Base-by-base conservation (phyloP, 2,888 invertebrate genomes). In the Andrena fulva region DNA sequence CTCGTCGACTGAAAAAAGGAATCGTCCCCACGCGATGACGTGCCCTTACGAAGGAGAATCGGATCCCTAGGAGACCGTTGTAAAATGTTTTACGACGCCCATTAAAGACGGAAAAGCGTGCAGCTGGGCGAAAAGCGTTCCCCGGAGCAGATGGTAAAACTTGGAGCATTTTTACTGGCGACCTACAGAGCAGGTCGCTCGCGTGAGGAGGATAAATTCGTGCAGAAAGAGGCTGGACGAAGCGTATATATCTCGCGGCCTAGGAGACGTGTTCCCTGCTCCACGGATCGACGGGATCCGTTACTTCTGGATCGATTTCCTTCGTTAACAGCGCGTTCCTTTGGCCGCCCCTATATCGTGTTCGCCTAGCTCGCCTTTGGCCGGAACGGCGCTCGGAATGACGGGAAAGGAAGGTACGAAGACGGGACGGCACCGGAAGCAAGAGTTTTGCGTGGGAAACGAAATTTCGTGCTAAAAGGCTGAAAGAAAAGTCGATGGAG, bases 291-390 rank as follows among this genome's bases (percentile, higher is more conserved):
- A 75, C 63, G 54, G 59, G 77, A 77, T 74, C 59, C 71, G 69
- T 71, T 68, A 69, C 56, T 27, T n/a, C 35, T 50, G 63, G 66
- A 82, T 80, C 82, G 77, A 85, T 76, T 73, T 67, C 67, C 63
- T 78, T 78, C 80, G 85, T 80, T 78, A 73, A 56, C 56, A 50
- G 64, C 62, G 63, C 24, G 69, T 73, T 62, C 59, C 81, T 86
- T 86, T 84, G 85, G 73, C 73, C 78, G 10, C 54, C 69, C 54
- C 74, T 63, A 42, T 67, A 69, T 59, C 24, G 24, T 12, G 56
- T 50, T 50, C 50, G 42, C 29, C 62, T 50, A 66, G 75, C 56
- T 64, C 62, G 35, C 74, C 56, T 12, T 63, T 50, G 67, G 42
- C 71, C 60, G 16, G 70, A 10, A 6, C 2, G 12, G n/a, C n/a